Percentiles rank a stretch among this genome's conserved stretches.
Evolutionary conservation across 2,888 invertebrate species (phyloP).

Genomic region (Synergus gifuensis): DNA sequence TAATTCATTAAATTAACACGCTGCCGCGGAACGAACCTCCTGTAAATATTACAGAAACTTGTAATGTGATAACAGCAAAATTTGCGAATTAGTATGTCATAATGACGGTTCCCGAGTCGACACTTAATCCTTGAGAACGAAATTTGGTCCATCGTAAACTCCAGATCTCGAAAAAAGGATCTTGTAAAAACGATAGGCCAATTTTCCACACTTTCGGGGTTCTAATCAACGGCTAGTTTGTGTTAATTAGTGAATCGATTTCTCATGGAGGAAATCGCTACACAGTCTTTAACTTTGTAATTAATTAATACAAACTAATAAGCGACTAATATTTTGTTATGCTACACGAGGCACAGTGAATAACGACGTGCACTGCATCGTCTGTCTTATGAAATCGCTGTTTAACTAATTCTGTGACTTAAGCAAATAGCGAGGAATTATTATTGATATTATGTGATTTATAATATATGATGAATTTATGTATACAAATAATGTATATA

Average conservation of each 20-base stretch:
- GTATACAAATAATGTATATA: slow-evolving; percentile 48
- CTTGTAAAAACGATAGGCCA: not conserved
- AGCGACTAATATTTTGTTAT: slow-evolving; percentile 58
- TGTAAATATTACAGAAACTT: slow-evolving; percentile 36
- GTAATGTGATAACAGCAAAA: slow-evolving; percentile 27
- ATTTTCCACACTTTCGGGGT: slow-evolving; percentile 41
- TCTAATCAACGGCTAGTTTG: slow-evolving; percentile 60
- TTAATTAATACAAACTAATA: slow-evolving; percentile 64
- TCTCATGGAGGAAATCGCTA: not conserved
- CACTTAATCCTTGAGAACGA: not conserved
- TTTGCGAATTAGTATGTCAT: slow-evolving; percentile 37
- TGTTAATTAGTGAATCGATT: slow-evolving; percentile 58
- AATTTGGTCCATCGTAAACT: slow-evolving; percentile 23
- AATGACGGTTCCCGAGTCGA: slow-evolving; percentile 25
- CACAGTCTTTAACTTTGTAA: not conserved
- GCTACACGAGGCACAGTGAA: slow-evolving; percentile 46
- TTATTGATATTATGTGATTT: slow-evolving; percentile 46
- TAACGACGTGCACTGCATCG: slow-evolving; percentile 12
- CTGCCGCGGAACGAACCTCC: slow-evolving; percentile 35
- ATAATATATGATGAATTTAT: slow-evolving; percentile 37
- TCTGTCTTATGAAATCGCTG: slow-evolving; percentile 30
- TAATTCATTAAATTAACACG: slow-evolving; percentile 33
- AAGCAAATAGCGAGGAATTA: slow-evolving; percentile 40
- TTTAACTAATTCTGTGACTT: slow-evolving; percentile 38
- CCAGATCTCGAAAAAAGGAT: not conserved